Evolutionary conservation across 2,888 invertebrate genomes (phyloP).

Genomic region (Pandemis cinnamomeana): DNA sequence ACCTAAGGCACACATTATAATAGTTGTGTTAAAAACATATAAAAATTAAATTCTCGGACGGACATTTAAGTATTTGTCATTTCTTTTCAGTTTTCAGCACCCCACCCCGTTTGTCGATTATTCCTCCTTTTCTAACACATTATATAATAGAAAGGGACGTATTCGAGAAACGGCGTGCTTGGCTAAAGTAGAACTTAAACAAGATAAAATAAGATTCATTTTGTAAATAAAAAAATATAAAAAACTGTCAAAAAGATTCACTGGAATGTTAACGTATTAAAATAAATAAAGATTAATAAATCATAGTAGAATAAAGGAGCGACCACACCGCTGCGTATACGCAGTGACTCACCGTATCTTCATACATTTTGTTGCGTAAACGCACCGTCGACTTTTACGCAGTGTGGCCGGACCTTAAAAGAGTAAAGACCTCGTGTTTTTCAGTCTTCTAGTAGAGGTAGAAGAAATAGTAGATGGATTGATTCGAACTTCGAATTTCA

Average conservation of each 20-base stretch:
- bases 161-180: neutral
- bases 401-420: neutral
- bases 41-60: conserved; percentile 33
- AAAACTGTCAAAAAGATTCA: neutral
- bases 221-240: neutral
- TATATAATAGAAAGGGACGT: too few relatives aligned
- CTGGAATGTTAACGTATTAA: neutral
- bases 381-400: too few relatives aligned
- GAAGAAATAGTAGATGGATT: neutral
- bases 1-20: conserved; percentile 37
- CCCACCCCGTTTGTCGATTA: neutral
- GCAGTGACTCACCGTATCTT: too few relatives aligned
- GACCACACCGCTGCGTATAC: too few relatives aligned
- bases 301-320: too few relatives aligned
- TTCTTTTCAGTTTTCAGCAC: neutral
- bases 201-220: neutral
- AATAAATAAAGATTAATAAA: neutral
- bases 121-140: neutral
- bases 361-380: too few relatives aligned
- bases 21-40: conserved; percentile 13
- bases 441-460: neutral
- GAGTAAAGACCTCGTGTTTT: neutral
- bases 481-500: too few relatives aligned
- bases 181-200: neutral
- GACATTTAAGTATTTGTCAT: conserved; percentile 20